These are phyloP conservation scores for Matsumyia berberina DNA, from an alignment of 2,888 invertebrate genomes.

Conservation along the genomic window DNA sequence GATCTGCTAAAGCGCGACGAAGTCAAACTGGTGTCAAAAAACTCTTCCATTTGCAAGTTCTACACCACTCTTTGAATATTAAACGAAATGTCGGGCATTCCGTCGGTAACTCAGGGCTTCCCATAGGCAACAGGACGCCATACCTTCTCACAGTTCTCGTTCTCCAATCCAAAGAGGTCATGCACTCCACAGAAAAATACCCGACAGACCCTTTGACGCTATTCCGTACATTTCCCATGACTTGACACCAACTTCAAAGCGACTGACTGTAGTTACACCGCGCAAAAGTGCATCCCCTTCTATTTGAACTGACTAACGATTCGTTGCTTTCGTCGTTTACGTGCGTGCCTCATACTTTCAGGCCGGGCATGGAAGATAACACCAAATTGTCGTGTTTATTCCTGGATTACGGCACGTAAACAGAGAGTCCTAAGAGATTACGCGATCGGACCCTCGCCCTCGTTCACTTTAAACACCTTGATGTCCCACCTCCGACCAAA, in stretches of 20 bases:
- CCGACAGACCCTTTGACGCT: conserved; percentile 43
- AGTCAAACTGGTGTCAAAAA: too few relatives aligned
- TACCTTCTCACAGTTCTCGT: neutral
- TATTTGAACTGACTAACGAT: conserved; percentile 20
- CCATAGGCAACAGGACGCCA: conserved; percentile 9
- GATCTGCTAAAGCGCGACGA: too few relatives aligned
- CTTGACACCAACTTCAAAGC: conserved; percentile 32
- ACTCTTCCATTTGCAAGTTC: too few relatives aligned
- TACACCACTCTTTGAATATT: too few relatives aligned
- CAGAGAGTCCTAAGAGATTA: conserved; percentile 47
- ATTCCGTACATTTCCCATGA: neutral
- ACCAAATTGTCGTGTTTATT: conserved; percentile 34
- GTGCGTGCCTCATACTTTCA: conserved; percentile 4
- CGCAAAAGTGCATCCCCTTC: conserved; percentile 2
- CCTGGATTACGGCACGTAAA: conserved; percentile 42
- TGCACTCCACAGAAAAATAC: conserved; percentile 4
- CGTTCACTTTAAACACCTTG: conserved; percentile 43
- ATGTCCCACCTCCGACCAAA: conserved; percentile 23
- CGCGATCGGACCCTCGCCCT: conserved; percentile 36
- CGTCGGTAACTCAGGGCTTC: neutral
- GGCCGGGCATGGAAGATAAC: conserved; percentile 36
- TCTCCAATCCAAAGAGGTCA: conserved; percentile 8
- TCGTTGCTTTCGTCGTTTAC: neutral
- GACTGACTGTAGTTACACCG: conserved; percentile 10
- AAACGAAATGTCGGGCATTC: neutral